Base-by-base conservation (phyloP, 2,113 vertebrate species). In the Sinocyclocheilus rhinocerous region DNA sequence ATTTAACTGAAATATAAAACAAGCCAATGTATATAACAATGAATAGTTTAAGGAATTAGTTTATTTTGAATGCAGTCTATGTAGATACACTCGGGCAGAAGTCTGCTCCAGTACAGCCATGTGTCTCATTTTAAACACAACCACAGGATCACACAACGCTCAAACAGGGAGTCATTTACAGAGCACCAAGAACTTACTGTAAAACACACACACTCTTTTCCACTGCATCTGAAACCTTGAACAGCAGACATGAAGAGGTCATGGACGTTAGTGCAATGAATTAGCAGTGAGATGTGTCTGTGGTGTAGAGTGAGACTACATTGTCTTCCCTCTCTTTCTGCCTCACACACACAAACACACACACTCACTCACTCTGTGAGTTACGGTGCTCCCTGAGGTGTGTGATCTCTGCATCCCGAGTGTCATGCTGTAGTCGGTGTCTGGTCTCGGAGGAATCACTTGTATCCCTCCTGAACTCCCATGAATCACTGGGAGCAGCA, bases 381-480 rank as follows among this genome's bases (percentile, higher is more conserved):
- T 88, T 88, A 88, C 77, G 63, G 81, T 20, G 36, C 26, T 63
- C 61, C 65, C 65, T 73, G 84, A 65, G 80, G 77, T 70, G 7
- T 86, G 86, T 48, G 76, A 83, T 87, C 67, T 90, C 72, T 45
- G 72, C 33, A 22, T 70, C 67, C 67, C 83, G 57, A 76, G 85
- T 85, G 84, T 81, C 81, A 13, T 81, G 67, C 61, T 72, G 80
- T 76, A 65, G 78, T 76, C 1, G 8, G 76, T 63, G 26, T 83
- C 67, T 48, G 73, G 48, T 73, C 45, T 2, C 10, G n/a, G 73
- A 70, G 89, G 87, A 88, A 88, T 90, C 22, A 78, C 12, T 42
- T 85, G 69, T 36, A 67, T 77, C 77, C 52, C 88, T 55, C 12
- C 48, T 85, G 52, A 81, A 77, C 89, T 90, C 82, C 26, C 72